Conservation (phyloP, 1,140 invertebrate genomes). For the Apolygus lucorum region DNA sequence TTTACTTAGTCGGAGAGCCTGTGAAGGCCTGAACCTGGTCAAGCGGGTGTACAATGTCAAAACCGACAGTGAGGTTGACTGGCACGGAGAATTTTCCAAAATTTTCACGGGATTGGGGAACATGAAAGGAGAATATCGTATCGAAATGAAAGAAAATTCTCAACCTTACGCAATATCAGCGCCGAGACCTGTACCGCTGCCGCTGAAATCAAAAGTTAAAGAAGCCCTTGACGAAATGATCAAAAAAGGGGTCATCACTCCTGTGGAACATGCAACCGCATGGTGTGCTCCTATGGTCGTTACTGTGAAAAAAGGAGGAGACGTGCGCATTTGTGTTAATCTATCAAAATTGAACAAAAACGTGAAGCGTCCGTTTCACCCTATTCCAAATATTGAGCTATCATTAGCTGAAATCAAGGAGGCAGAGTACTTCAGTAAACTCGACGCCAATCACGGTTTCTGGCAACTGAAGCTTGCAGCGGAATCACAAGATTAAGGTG, state of each 20-base stretch:
- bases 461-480: neutral
- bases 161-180: no score
- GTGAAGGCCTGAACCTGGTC: no score
- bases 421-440: neutral
- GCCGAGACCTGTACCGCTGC: neutral
- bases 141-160: no score
- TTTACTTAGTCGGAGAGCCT: neutral
- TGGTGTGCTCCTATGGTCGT: neutral
- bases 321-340: neutral
- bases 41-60: no score
- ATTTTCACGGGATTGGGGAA: no score
- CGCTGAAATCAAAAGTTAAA: neutral
- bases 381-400: neutral
- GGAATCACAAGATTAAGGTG: neutral
- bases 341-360: neutral
- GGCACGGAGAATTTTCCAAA: no score
- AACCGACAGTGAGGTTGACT: no score
- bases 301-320: neutral
- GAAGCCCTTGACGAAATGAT: neutral
- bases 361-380: neutral
- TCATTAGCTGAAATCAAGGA: neutral
- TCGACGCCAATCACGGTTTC: neutral
- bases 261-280: neutral
- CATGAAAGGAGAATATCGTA: no score
- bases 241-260: neutral